Evolutionary conservation across 2,888 invertebrate genomes (phyloP), one percentile per base, ranked within the genome.

Genomic region (Malacosoma neustria): DNA sequence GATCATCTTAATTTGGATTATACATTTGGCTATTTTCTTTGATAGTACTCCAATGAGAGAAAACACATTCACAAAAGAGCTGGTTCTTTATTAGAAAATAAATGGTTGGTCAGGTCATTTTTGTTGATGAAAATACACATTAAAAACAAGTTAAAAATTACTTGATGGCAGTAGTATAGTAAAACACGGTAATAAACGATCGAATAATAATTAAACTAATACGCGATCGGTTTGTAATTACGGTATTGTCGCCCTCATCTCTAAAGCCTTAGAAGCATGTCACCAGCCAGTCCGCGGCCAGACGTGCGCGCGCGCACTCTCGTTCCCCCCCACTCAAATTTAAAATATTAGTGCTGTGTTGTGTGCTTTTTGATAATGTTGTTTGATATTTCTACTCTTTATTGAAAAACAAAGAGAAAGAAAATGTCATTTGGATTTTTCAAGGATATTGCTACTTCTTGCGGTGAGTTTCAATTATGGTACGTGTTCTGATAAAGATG

Each of bases 261-360:
- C 22, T 22, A 22, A 22, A 22, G n/a, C 22, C 22, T 22, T 22
- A 22, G 22, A 22, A 22, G 22, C 22, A 5, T 22, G 22, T 22
- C 49, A 40, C 49, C 45, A 48, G 53, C 51, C 74, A 84, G 84
- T 84, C 50, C 53, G 52, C 48, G 62, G 61, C 54, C 52, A 61
- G 40, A 61, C 45, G 72, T 63, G 80, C 77, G 76, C 69, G 49
- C 39, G 76, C 75, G 74, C 74, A 72, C 67, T 56, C 22, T 76
- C 66, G 67, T 67, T 64, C 58, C 57, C 64, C 58, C 57, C 33
- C 45, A 49, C 51, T 41, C 34, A 34, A 40, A 43, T 49, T 51
- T 38, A 35, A 52, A 46, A 22, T 7, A 39, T 38, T 42, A 45
- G 69, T 74, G 71, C 50, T 57, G 71, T 69, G 69, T 15, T 45